Evolutionary conservation across 2,888 invertebrate genomes (phyloP).

Genomic region (Troides aeacus): DNA sequence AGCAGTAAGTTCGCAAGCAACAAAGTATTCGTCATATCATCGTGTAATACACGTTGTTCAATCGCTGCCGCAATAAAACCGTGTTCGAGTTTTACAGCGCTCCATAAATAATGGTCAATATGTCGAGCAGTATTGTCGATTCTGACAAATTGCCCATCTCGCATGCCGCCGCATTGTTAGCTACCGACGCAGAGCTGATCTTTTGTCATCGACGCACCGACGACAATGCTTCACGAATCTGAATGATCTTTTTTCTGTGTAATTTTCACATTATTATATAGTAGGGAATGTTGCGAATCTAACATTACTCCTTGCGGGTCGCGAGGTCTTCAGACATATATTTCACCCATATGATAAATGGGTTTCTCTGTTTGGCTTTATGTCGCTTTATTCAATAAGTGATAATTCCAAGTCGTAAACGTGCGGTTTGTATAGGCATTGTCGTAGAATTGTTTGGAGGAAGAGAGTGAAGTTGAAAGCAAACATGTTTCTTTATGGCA

Average conservation of each 20-base stretch:
- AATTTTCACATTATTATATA: constrained; percentile 66
- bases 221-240: constrained; percentile 58
- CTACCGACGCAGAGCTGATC: constrained; percentile 57
- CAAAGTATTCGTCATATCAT: constrained; percentile 64
- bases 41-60: constrained; percentile 71
- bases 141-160: constrained; percentile 76
- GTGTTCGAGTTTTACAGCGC: constrained; percentile 67
- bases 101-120: constrained; percentile 80
- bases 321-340: constrained; percentile 53
- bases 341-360: constrained; percentile 68
- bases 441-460: constrained; percentile 46
- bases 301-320: constrained; percentile 67
- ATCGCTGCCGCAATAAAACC: constrained; percentile 75
- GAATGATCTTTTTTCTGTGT: constrained; percentile 70
- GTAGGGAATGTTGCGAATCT: constrained; percentile 63
- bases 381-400: constrained; percentile 46
- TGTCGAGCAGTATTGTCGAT: constrained; percentile 75
- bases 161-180: constrained; percentile 72
- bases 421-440: constrained; percentile 57
- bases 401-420: constrained; percentile 50
- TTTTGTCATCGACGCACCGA: constrained; percentile 56
- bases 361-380: constrained; percentile 56
- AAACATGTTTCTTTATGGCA: constrained; percentile 45
- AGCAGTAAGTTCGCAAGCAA: constrained; percentile 50
- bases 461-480: constrained; percentile 49